These are phyloP conservation scores for Lucifuga dentata DNA, from an alignment of 2,113 vertebrate genomes.

Conservation along the genomic window DNA sequence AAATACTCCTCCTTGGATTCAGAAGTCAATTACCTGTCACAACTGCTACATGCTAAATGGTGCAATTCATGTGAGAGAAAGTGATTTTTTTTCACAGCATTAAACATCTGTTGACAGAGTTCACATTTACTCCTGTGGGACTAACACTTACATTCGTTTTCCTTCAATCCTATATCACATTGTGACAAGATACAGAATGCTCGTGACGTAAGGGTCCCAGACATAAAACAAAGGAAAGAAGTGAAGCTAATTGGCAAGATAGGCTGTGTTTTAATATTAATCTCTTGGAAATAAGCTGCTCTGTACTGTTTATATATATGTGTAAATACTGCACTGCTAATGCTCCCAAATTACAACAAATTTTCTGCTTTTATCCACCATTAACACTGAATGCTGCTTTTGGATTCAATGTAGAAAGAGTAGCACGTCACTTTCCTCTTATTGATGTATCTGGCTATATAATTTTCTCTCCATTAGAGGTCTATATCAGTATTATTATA, in stretches of 20 bases:
- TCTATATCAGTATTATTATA: slow-evolving; percentile 67
- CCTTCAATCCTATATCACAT: slow-evolving; percentile 34
- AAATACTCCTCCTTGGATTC: slow-evolving; percentile 55
- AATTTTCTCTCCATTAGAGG: slow-evolving; percentile 68
- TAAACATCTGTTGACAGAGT: slow-evolving; percentile 81
- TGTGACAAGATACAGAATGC: slow-evolving; percentile 40
- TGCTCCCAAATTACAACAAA: slow-evolving; percentile 44
- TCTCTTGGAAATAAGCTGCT: neutral
- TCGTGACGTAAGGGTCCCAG: slow-evolving; percentile 26
- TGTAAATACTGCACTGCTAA: slow-evolving; percentile 28
- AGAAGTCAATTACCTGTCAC: slow-evolving; percentile 78
- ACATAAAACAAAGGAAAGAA: slow-evolving; percentile 15
- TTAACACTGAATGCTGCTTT: slow-evolving; percentile 48
- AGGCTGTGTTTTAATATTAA: neutral
- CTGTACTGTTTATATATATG: slow-evolving; percentile 4
- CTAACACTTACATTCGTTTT: slow-evolving; percentile 63
- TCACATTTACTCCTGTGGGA: slow-evolving; percentile 68
- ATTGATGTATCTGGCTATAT: slow-evolving; percentile 58
- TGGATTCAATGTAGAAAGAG: slow-evolving; percentile 29
- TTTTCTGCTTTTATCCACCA: slow-evolving; percentile 51
- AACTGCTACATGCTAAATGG: slow-evolving; percentile 76
- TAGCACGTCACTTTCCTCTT: slow-evolving; percentile 51
- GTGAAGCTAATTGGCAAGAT: neutral
- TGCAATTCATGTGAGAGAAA: slow-evolving; percentile 67
- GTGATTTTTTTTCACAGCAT: slow-evolving; percentile 56